A percentile compares a stretch with the other conserved stretches of the same genome.
Conservation (phyloP, 2,113 vertebrate species). For the Scortum barcoo region DNA sequence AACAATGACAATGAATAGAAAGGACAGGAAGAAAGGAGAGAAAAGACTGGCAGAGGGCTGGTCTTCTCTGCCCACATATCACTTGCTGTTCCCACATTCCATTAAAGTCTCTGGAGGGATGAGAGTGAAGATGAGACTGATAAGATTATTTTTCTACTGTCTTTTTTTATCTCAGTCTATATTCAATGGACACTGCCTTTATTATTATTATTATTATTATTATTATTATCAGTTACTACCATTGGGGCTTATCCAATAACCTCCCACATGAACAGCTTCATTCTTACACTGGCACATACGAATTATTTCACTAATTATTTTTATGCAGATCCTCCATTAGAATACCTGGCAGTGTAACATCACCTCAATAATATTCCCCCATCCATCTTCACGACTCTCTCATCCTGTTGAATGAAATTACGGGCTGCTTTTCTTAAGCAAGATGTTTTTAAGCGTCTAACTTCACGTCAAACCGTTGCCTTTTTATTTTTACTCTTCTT, state of each 20-base stretch:
- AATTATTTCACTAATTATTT: no score
- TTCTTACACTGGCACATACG: no score
- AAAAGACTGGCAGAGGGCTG: constrained; percentile 61
- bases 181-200: constrained; percentile 12
- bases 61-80: constrained; percentile 73
- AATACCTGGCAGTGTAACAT: not conserved
- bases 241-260: not conserved
- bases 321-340: not conserved
- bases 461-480: not conserved
- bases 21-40: constrained; percentile 59
- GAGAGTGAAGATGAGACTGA: constrained; percentile 69
- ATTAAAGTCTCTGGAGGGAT: constrained; percentile 67
- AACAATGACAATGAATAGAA: constrained; percentile 53
- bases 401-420: not conserved
- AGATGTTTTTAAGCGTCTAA: not conserved
- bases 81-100: constrained; percentile 76
- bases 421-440: not conserved
- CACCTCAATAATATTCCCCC: not conserved
- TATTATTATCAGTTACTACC: not conserved
- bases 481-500: not conserved
- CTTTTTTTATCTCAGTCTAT: constrained; percentile 41
- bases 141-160: constrained; percentile 64
- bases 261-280: not conserved
- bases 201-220: not conserved
- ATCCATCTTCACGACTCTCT: not conserved